These are phyloP conservation scores for Chelon auratus DNA, from an alignment of 2,797 vertebrate species.

Conservation along the genomic window DNA sequence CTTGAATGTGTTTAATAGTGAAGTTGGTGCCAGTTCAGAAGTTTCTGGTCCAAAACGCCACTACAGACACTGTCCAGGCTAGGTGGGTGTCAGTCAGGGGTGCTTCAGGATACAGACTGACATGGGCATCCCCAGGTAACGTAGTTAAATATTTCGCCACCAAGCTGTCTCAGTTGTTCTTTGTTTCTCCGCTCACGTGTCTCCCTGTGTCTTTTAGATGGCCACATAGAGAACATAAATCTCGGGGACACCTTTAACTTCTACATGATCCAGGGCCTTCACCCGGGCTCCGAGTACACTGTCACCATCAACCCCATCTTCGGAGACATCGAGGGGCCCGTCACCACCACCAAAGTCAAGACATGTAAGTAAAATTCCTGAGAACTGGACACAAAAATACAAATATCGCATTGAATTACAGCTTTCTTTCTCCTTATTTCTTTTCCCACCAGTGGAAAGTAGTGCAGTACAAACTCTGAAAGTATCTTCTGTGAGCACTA, in stretches of 20 bases:
- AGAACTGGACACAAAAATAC: not conserved
- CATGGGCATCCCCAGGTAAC: slow-evolving; percentile 88
- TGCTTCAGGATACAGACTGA: slow-evolving; percentile 91
- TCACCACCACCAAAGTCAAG: slow-evolving; percentile 77
- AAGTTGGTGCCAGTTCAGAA: slow-evolving; percentile 86
- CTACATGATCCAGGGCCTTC: slow-evolving; percentile 93
- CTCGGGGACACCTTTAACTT: slow-evolving; percentile 86
- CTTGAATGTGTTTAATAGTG: slow-evolving; percentile 78
- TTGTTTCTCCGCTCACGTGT: not conserved
- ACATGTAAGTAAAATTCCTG: slow-evolving; percentile 81
- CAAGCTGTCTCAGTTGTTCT: too few relatives aligned
- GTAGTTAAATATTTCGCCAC: not conserved
- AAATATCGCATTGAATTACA: not conserved
- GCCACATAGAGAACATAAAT: slow-evolving; percentile 89
- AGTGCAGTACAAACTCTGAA: slow-evolving; percentile 88
- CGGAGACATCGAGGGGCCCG: slow-evolving; percentile 87
- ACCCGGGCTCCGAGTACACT: slow-evolving; percentile 84
- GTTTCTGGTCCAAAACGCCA: slow-evolving; percentile 88
- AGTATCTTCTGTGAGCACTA: slow-evolving; percentile 86
- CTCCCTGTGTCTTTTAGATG: slow-evolving; percentile 76
- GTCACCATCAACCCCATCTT: slow-evolving; percentile 92
- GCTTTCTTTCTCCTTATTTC: not conserved
- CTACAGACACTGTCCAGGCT: slow-evolving; percentile 89
- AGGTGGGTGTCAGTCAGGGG: slow-evolving; percentile 88
- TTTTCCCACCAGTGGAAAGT: slow-evolving; percentile 85